Conservation (phyloP, 2,888 invertebrate species). For the Troides helena region DNA sequence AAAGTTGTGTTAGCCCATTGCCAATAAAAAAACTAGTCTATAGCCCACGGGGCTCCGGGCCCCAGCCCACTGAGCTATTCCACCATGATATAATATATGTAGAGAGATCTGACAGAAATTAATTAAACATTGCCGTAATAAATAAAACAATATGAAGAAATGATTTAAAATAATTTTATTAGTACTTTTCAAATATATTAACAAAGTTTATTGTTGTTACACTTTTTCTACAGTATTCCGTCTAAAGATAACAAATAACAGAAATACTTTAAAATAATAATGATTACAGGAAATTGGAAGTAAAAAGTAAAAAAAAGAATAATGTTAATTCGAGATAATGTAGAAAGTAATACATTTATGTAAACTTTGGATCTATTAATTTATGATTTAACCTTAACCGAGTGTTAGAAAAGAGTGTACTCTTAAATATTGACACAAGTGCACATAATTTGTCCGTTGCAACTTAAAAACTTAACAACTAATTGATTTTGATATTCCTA, state of each 20-base stretch:
- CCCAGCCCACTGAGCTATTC: too few relatives aligned
- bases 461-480: constrained; percentile 12
- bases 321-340: constrained; percentile 7
- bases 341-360: not conserved
- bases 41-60: too few relatives aligned
- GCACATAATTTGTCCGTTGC: constrained; percentile 19
- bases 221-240: constrained; percentile 11
- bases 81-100: too few relatives aligned
- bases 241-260: not conserved
- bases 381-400: constrained; percentile 14
- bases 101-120: not conserved
- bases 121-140: too few relatives aligned
- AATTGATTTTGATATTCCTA: constrained; percentile 8
- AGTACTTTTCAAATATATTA: constrained; percentile 23
- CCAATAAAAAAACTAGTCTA: too few relatives aligned
- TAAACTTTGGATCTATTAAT: constrained; percentile 9
- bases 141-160: constrained; percentile 3
- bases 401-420: not conserved
- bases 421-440: constrained; percentile 14
- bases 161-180: constrained; percentile 25
- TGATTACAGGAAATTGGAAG: not conserved
- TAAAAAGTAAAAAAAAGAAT: not conserved
- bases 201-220: constrained; percentile 18
- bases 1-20: too few relatives aligned
- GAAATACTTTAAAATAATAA: not conserved